Percentiles rank a stretch among this genome's conserved stretches.
These are phyloP conservation scores for Xestoiulus laeticollis DNA, from an alignment of 2,888 invertebrate species.

Conservation along the genomic window DNA sequence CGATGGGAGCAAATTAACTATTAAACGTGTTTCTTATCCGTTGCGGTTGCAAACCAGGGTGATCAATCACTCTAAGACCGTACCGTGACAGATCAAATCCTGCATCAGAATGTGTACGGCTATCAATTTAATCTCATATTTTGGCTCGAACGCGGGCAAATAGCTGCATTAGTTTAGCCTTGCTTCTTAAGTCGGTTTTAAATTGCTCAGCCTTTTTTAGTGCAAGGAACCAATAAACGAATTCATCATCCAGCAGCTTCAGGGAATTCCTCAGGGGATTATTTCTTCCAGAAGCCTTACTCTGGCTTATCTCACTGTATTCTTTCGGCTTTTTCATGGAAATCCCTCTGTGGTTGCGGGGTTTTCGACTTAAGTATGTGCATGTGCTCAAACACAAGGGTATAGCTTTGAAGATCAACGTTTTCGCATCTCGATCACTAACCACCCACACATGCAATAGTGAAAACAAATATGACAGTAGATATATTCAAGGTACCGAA, in stretches of 20 bases:
- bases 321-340: not conserved
- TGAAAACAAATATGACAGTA: no score
- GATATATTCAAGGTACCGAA: not conserved
- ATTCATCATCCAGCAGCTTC: not conserved
- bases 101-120: not conserved
- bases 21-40: not conserved
- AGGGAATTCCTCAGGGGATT: not conserved
- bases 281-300: not conserved
- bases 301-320: not conserved
- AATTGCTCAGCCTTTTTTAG: not conserved
- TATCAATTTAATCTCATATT: slow-evolving; percentile 20
- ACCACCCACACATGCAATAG: no score
- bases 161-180: slow-evolving; percentile 19
- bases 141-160: not conserved
- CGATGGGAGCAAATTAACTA: no score
- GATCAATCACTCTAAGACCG: not conserved
- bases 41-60: not conserved
- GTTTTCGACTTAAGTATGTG: not conserved
- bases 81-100: slow-evolving; percentile 12
- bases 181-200: not conserved
- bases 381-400: not conserved
- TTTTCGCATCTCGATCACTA: no score
- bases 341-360: not conserved
- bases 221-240: not conserved
- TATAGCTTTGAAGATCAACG: not conserved